phyloP scores from a whole-genome alignment of 2,888 invertebrate genomes.

The Eueremaeus valkanovi region DNA sequence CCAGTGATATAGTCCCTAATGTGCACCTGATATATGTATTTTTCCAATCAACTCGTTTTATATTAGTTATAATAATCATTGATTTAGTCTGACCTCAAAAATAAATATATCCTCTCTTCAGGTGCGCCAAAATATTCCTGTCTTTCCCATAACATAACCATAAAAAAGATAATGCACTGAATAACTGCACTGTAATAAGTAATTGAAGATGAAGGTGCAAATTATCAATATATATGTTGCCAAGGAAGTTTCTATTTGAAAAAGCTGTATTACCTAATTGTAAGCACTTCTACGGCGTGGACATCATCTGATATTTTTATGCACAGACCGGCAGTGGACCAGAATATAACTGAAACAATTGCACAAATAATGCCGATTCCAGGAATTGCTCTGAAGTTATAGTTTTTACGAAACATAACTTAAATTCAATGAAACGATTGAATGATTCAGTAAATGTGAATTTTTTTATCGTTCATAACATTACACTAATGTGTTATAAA shows the following conservation, averaged over 20 bases:
- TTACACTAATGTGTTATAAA: too few species aligned
- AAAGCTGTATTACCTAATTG: constrained; percentile 29
- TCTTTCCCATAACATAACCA: not conserved
- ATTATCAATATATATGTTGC: not conserved
- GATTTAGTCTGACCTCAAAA: constrained; percentile 30
- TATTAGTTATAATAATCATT: not conserved
- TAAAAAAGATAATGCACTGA: not conserved
- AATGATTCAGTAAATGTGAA: too few species aligned
- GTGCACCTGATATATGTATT: constrained; percentile 14
- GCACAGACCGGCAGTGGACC: constrained; percentile 35
- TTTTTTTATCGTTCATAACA: too few species aligned
- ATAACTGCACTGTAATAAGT: not conserved
- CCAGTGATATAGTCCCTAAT: constrained; percentile 39
- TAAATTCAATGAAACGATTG: too few species aligned
- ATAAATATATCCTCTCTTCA: constrained; percentile 26
- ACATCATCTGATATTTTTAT: constrained; percentile 31
- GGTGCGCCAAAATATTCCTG: constrained; percentile 24
- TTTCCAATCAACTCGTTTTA: not conserved
- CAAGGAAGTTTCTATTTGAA: not conserved
- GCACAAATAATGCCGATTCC: constrained; percentile 37
- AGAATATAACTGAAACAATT: constrained; percentile 36
- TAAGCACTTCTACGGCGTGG: constrained; percentile 37
- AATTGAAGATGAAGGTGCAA: not conserved
- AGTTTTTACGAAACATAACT: too few species aligned
- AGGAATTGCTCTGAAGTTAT: constrained; percentile 8